Base-by-base conservation (phyloP, 2,113 vertebrate species). In the Cygnus buccinator region DNA sequence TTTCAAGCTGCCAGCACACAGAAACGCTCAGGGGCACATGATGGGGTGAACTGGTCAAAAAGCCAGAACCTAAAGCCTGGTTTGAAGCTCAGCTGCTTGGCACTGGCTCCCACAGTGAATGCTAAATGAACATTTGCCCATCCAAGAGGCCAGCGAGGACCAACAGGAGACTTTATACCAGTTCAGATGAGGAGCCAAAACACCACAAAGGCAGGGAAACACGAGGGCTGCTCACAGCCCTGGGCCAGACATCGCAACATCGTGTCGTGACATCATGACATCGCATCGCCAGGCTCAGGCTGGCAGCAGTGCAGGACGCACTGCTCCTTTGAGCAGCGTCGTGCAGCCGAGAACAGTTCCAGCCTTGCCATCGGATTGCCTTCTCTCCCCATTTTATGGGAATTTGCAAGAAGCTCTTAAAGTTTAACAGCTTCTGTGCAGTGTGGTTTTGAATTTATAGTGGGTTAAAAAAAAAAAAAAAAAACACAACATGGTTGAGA, bases 91-190 rank as follows among this genome's bases (percentile, higher is more conserved):
- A 33, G 35, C 43, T n/a, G 29, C 20, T 15, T 50, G 50, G 20
- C 57, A 29, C 1, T 3, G 29, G 33, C 62, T 26, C 18, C 1
- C 0, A 7, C 50, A 31, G 3, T 0, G 3, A 29, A 8, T 12
- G 39, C 48, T 5, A 5, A 37, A 55, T 0, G 5, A 73, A 58
- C 2, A 0, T 33, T 37, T 13, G 26, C 35, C 48, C 35, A 10
- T 2, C 28, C 10, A 18, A 62, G 21, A 4, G 26, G 39, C 35
- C 76, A 31, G 37, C 44, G 37, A 52, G 48, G 25, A 58, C 50
- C 57, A 41, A 26, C 1, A n/a, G 20, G 33, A 33, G 33, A 14
- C 21, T 19, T 85, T 25, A 48, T 39, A 6, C 37, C 58, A 12
- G 3, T 19, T 63, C 74, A 54, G 11, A 55, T 81, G 39, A 68